A percentile compares a stretch with the other conserved stretches of the same genome.
Conservation (phyloP, 1,140 invertebrate genomes). For the Papilio polytes region DNA sequence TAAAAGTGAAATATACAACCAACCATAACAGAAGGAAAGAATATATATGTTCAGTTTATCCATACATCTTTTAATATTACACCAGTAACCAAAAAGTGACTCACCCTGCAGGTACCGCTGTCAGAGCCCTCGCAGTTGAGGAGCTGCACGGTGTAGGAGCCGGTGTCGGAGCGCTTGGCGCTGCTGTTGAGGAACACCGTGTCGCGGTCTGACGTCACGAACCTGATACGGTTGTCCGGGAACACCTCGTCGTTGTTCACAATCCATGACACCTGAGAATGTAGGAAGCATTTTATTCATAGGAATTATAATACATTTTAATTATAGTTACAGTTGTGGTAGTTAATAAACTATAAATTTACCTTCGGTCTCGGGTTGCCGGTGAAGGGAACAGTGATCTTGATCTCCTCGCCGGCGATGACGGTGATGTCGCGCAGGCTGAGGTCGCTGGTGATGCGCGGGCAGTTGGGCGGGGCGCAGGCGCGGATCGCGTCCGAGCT, state of each 20-base stretch:
- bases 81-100: conserved; percentile 48
- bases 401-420: conserved; percentile 97
- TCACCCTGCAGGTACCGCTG: conserved; percentile 93
- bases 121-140: conserved; percentile 95
- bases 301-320: neutral
- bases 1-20: neutral
- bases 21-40: too few relatives aligned
- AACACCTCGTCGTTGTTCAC: conserved; percentile 94
- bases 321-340: too few relatives aligned
- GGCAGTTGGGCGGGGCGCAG: conserved; percentile 92
- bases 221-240: conserved; percentile 92
- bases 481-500: conserved; percentile 96
- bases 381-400: conserved; percentile 96
- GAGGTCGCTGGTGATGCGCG: conserved; percentile 96
- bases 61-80: neutral
- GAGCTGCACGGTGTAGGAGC: conserved; percentile 95
- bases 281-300: neutral
- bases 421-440: conserved; percentile 97
- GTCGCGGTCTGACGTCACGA: conserved; percentile 92
- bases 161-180: conserved; percentile 95
- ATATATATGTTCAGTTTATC: too few relatives aligned
- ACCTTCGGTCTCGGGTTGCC: conserved; percentile 95
- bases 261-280: conserved; percentile 88
- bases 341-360: conserved; percentile 39
- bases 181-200: conserved; percentile 94